These are phyloP conservation scores for Pelodytes ibericus DNA, from an alignment of 2,797 vertebrate species.

Conservation along the genomic window DNA sequence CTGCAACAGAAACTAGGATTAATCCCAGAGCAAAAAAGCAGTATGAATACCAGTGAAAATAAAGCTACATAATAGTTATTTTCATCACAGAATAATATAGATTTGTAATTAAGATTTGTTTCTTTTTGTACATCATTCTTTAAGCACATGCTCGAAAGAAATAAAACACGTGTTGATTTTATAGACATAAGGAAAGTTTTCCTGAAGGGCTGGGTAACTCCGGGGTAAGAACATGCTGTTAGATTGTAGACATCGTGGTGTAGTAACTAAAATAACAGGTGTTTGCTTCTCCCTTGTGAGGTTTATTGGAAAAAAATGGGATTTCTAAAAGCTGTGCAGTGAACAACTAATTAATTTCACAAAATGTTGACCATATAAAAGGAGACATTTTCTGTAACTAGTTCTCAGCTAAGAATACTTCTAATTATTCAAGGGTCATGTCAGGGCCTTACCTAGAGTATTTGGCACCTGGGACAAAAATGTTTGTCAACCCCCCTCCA, in stretches of 20 bases:
- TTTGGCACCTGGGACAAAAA: no score
- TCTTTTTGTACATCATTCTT: neutral
- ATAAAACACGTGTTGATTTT: slow-evolving; percentile 5
- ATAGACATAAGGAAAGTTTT: slow-evolving; percentile 4
- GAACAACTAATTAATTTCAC: slow-evolving; percentile 19
- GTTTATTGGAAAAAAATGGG: neutral
- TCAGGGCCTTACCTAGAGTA: no score
- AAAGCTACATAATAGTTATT: neutral
- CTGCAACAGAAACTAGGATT: slow-evolving; percentile 18
- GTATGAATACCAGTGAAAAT: neutral
- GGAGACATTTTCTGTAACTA: neutral
- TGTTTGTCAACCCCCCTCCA: no score
- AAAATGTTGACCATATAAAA: neutral
- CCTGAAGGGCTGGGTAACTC: slow-evolving; percentile 6
- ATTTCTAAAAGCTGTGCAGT: neutral
- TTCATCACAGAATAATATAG: slow-evolving; percentile 19
- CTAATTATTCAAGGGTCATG: no score
- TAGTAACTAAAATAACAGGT: slow-evolving; percentile 20
- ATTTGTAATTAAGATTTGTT: slow-evolving; percentile 11
- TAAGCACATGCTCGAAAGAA: slow-evolving; percentile 1
- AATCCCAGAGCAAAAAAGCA: neutral
- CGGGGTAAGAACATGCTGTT: slow-evolving; percentile 16
- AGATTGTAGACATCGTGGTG: neutral
- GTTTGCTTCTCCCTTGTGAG: slow-evolving; percentile 11
- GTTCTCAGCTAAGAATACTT: no score